Conservation (phyloP, 1,140 invertebrate genomes). For the Pararge aegeria region DNA sequence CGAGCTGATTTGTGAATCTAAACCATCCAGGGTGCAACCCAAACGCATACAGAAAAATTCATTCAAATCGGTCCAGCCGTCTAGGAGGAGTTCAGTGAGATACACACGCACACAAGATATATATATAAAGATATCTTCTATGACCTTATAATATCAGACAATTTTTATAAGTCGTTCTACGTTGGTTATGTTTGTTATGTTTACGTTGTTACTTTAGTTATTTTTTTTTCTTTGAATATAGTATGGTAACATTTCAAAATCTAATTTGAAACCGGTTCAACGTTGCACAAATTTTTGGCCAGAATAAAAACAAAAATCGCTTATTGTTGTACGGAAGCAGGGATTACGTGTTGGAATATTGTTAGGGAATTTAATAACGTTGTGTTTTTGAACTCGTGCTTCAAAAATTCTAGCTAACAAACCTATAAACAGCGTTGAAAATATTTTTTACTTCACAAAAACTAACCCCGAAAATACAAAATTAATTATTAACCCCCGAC, state of each 20-base stretch:
- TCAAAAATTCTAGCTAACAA: background rate
- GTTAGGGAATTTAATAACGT: background rate
- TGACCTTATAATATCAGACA: no score
- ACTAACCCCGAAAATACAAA: no score
- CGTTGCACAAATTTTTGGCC: background rate
- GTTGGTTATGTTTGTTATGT: background rate
- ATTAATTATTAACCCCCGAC: no score
- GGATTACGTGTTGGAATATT: background rate
- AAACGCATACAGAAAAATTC: no score
- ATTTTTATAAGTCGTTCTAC: no score
- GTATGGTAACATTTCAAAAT: background rate
- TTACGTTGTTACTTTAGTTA: background rate
- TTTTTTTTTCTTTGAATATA: background rate
- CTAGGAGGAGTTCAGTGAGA: no score
- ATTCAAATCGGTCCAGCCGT: no score
- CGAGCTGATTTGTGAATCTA: no score
- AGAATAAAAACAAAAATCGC: slow-evolving; percentile 1
- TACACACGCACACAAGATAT: no score
- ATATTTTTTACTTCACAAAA: background rate
- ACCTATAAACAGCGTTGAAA: background rate
- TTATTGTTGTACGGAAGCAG: background rate
- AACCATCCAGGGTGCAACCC: no score
- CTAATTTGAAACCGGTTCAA: background rate
- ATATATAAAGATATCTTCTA: no score
- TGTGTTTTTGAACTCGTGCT: background rate